These are phyloP conservation scores for Dasypus novemcinctus DNA, from an alignment of 2,113 vertebrate genomes.

Conservation along the genomic window DNA sequence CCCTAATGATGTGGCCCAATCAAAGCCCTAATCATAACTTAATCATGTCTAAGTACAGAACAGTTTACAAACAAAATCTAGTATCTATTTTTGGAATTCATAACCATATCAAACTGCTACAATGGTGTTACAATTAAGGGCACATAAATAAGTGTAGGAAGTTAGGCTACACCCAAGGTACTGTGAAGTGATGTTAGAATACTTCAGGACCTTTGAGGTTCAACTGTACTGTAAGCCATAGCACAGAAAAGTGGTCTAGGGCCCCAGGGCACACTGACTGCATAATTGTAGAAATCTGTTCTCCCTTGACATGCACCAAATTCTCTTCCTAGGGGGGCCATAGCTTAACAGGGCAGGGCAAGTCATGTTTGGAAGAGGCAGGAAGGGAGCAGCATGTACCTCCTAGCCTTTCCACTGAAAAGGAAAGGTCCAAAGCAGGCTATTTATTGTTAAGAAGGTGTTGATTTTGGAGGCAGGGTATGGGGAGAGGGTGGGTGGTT, in stretches of 20 bases:
- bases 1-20: no score
- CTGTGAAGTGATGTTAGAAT: not conserved
- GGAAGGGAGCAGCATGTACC: conserved; percentile 27
- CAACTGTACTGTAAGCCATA: not conserved
- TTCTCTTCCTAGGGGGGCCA: not conserved
- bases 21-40: no score
- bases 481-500: not conserved
- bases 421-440: conserved; percentile 51
- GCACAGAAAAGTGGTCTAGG: not conserved
- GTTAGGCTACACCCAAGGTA: not conserved
- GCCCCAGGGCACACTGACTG: not conserved
- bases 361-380: not conserved
- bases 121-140: not conserved
- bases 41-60: no score
- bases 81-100: no score
- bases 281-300: not conserved
- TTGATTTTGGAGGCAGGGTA: conserved; percentile 51
- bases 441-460: conserved; percentile 55
- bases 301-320: not conserved
- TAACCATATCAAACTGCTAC: no score
- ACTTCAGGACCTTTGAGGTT: not conserved
- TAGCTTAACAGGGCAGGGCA: not conserved
- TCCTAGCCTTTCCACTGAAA: conserved; percentile 18
- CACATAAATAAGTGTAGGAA: not conserved
- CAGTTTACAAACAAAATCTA: no score